Evolutionary conservation across 1,140 invertebrate genomes (phyloP).

Genomic region (Pomacea maculata): DNA sequence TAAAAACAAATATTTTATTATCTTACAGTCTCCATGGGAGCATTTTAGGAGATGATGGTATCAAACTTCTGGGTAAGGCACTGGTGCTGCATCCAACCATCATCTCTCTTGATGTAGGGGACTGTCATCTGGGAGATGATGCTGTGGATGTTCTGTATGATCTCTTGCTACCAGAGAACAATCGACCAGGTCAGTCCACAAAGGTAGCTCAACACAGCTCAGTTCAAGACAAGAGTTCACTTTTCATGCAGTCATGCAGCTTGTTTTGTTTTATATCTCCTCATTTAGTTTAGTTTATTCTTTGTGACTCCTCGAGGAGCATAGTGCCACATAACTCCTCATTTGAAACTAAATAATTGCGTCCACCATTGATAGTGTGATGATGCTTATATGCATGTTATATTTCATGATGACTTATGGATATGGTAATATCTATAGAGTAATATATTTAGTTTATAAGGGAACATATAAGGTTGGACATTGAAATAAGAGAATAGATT

Average conservation of each 20-base stretch:
- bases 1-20: not conserved
- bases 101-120: slow-evolving; percentile 53
- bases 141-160: slow-evolving; percentile 44
- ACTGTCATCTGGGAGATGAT: slow-evolving; percentile 52
- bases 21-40: slow-evolving; percentile 53
- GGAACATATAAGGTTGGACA: no score
- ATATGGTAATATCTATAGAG: no score
- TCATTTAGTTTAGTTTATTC: not conserved
- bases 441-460: no score
- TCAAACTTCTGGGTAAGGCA: slow-evolving; percentile 38
- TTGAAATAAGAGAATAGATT: no score
- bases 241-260: not conserved
- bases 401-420: no score
- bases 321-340: not conserved
- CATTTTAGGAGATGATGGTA: slow-evolving; percentile 48
- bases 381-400: no score
- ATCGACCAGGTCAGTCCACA: slow-evolving; percentile 43
- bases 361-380: not conserved
- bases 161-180: slow-evolving; percentile 44
- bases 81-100: slow-evolving; percentile 45
- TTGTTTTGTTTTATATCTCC: not conserved
- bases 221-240: no score
- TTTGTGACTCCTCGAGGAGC: no score
- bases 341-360: not conserved
- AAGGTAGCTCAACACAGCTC: no score